Percentiles rank a stretch among this genome's conserved stretches.
phyloP scores from a whole-genome alignment of 2,797 vertebrate species.

The Acridotheres tristis region DNA sequence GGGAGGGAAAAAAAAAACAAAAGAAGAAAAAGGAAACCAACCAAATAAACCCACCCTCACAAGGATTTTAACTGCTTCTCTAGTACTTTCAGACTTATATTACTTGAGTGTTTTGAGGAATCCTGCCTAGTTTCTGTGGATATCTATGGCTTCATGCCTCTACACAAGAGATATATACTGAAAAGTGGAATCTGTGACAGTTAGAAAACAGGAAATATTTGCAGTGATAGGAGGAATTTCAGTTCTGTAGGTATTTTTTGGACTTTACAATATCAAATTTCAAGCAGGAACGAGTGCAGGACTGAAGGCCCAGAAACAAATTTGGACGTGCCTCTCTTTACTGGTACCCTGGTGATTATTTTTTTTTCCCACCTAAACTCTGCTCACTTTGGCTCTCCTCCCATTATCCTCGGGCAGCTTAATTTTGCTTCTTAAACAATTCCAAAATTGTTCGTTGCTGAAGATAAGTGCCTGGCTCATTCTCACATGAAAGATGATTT shows the following conservation, averaged over 20 bases:
- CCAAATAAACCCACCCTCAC: slow-evolving; percentile 38
- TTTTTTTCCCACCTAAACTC: slow-evolving; percentile 47
- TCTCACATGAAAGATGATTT: slow-evolving; percentile 32
- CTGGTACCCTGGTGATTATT: slow-evolving; percentile 25
- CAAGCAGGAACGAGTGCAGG: background rate
- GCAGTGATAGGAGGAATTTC: background rate
- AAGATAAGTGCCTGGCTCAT: background rate
- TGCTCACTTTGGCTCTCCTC: slow-evolving; percentile 39
- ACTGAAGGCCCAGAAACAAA: slow-evolving; percentile 35
- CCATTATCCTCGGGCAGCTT: background rate
- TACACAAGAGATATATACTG: background rate
- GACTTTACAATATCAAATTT: background rate
- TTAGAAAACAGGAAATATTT: background rate
- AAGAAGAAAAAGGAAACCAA: slow-evolving; percentile 9
- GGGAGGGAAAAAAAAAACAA: slow-evolving; percentile 6
- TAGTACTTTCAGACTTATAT: background rate
- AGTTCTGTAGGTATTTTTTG: background rate
- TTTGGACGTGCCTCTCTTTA: slow-evolving; percentile 1
- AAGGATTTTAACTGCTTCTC: slow-evolving; percentile 29
- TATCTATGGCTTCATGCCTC: background rate
- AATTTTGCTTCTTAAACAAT: slow-evolving; percentile 41
- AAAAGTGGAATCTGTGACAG: background rate
- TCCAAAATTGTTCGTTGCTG: background rate
- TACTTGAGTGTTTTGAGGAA: background rate
- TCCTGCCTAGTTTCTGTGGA: background rate